Evolutionary conservation across 2,113 vertebrate species (phyloP), one percentile per base, ranked within the genome.

Genomic region (Oncorhynchus clarkii): DNA sequence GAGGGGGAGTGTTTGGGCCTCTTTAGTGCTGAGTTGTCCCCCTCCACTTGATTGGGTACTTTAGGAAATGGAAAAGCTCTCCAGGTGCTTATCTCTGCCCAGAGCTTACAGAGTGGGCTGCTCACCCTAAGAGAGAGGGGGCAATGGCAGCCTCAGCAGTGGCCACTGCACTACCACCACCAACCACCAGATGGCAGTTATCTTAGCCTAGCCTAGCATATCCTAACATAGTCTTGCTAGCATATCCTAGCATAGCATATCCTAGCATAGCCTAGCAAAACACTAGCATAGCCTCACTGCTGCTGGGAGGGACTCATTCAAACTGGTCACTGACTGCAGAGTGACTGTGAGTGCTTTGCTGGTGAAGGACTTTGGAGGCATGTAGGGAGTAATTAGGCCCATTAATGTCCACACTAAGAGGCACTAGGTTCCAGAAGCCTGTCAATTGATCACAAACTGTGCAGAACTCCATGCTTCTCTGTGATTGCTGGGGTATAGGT

Each of bases 11-110:
- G 91, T 88, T 89, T 90, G 88, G 84, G 67, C 80, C 82, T 87
- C 86, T 88, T 88, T 85, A 87, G 80, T 87, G 81, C 86, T 29
- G 84, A 90, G 78, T 88, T 79, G 67, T 74, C 83, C 84, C 71
- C 12, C 83, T 74, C 78, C 73, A 81, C 82, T 88, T 89, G 84
- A 89, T 86, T 89, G 86, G 84, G 75, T 77, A 73, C 86, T 87
- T 90, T 83, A 73, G 73, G 82, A 89, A 88, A 89, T 89, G 85
- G 86, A 92, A 88, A 91, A 90, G 85, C 89, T 89, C 86, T 90
- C 80, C 89, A 90, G 89, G 91, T 91, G 89, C 91, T 93, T 45
- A 45, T 45, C 39, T 45, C 39, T 45, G 39, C 9, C 39, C 85
- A 81, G 85, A 87, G 89, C 86, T 88, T 89, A 90, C 80, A 82